phyloP scores from a whole-genome alignment of 2,797 vertebrate species.

The Choloepus didactylus region DNA sequence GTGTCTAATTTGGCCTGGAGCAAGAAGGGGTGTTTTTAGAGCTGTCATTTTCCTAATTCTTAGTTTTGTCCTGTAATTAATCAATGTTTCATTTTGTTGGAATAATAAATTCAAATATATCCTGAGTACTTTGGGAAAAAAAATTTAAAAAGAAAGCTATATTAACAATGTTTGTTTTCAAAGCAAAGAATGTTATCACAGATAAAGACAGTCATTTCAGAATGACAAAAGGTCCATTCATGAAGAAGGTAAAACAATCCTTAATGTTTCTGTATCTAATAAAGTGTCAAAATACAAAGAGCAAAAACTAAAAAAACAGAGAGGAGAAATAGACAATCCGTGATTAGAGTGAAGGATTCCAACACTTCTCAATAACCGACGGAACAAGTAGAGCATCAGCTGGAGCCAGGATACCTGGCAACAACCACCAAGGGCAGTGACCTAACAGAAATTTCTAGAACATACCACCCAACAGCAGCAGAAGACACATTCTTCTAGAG shows the following conservation, averaged over 20 bases:
- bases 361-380: neutral
- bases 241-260: neutral
- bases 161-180: neutral
- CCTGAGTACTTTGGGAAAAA: no score
- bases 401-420: neutral
- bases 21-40: neutral
- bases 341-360: neutral
- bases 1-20: neutral
- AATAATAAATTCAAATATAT: accelerated
- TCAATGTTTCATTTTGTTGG: neutral
- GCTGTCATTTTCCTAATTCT: neutral
- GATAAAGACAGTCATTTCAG: neutral
- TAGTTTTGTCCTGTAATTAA: neutral
- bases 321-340: neutral
- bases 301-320: neutral
- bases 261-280: neutral
- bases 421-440: neutral
- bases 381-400: neutral
- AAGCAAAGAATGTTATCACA: neutral
- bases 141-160: neutral
- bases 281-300: neutral
- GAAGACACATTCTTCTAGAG: neutral
- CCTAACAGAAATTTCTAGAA: neutral
- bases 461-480: neutral
- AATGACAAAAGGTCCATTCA: neutral